phyloP scores from a whole-genome alignment of 1,140 invertebrate species.

The Metopolophium dirhodum region DNA sequence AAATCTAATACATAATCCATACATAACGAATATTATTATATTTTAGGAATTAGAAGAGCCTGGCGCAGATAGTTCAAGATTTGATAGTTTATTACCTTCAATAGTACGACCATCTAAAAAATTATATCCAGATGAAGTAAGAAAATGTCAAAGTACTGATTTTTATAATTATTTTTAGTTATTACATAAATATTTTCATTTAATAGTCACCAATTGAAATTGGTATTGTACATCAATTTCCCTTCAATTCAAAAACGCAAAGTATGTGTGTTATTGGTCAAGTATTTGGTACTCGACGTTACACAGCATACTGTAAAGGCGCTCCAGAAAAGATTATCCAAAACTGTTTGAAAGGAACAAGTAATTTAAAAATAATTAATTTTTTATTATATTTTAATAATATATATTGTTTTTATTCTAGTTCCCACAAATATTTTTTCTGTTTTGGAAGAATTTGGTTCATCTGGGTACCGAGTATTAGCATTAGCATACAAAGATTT shows the following conservation, averaged over 20 bases:
- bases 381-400: neutral
- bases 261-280: slow-evolving; percentile 90
- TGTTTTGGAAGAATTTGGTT: slow-evolving; percentile 79
- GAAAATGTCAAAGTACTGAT: neutral
- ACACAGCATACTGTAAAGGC: slow-evolving; percentile 87
- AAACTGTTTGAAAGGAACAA: slow-evolving; percentile 69
- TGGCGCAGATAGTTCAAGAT: slow-evolving; percentile 78
- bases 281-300: slow-evolving; percentile 74
- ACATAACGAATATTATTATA: neutral
- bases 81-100: slow-evolving; percentile 84
- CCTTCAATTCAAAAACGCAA: slow-evolving; percentile 86
- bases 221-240: slow-evolving; percentile 86
- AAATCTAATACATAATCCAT: no score
- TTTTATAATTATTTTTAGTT: neutral
- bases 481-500: slow-evolving; percentile 78
- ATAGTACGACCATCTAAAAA: slow-evolving; percentile 74
- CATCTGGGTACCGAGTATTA: slow-evolving; percentile 86
- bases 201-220: slow-evolving; percentile 67
- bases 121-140: slow-evolving; percentile 36
- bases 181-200: slow-evolving; percentile 17
- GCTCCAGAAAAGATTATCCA: slow-evolving; percentile 85
- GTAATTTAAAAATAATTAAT: slow-evolving; percentile 63
- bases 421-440: slow-evolving; percentile 75
- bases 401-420: slow-evolving; percentile 53
- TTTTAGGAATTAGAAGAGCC: slow-evolving; percentile 81